A percentile compares a stretch with the other conserved stretches of the same genome.
phyloP scores from a whole-genome alignment of 2,113 vertebrate species.

The Apus apus region DNA sequence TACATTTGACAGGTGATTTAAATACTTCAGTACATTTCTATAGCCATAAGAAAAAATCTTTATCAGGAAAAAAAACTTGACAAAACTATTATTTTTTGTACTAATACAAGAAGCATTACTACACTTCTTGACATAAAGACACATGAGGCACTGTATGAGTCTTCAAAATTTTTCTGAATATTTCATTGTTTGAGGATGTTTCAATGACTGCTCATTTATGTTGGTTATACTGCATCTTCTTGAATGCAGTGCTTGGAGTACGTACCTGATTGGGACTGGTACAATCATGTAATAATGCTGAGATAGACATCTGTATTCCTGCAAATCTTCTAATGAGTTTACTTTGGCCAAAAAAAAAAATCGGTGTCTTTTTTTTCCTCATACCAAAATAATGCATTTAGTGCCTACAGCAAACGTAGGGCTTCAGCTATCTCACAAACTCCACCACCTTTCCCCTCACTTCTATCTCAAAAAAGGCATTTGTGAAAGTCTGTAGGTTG shows the following conservation, averaged over 20 bases:
- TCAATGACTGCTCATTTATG: not conserved
- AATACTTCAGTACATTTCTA: conserved; percentile 73
- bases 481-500: not conserved
- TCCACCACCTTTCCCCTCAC: not conserved
- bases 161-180: conserved; percentile 68
- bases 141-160: conserved; percentile 23
- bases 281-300: not conserved
- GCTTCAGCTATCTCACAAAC: not conserved
- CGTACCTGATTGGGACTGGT: not conserved
- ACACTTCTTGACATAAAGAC: conserved; percentile 49
- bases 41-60: conserved; percentile 52
- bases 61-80: conserved; percentile 58
- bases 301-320: not conserved
- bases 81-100: conserved; percentile 67
- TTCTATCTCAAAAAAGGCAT: not conserved
- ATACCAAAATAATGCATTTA: not conserved
- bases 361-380: not conserved
- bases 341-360: not conserved
- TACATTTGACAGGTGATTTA: conserved; percentile 74
- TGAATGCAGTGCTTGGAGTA: conserved; percentile 28
- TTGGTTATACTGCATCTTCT: conserved; percentile 52
- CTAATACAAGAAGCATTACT: conserved; percentile 43
- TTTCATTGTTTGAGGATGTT: conserved; percentile 47
- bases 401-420: not conserved
- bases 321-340: conserved; percentile 10